phyloP scores from a whole-genome alignment of 2,113 vertebrate species.

The Brachyhypopomus gauderio region DNA sequence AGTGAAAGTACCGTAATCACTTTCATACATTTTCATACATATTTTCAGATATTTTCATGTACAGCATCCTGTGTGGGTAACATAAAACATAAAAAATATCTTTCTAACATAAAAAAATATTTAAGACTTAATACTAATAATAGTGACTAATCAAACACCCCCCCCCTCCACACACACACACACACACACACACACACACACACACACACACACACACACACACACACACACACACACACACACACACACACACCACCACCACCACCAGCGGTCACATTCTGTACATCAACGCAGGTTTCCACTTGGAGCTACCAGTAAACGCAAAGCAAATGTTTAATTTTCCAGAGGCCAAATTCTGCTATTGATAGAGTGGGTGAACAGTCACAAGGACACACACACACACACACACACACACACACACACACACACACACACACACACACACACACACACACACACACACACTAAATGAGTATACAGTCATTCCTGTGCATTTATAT shows the following conservation, averaged over 20 bases:
- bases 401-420: too few species aligned
- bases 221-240: conserved; percentile 35
- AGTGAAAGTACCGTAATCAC: not conserved
- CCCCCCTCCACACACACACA: conserved; percentile 24
- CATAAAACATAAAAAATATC: too few species aligned
- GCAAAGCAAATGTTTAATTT: conserved; percentile 72
- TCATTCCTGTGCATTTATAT: too few species aligned
- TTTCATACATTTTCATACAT: too few species aligned
- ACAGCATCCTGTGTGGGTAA: too few species aligned
- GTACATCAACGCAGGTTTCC: conserved; percentile 28
- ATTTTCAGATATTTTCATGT: too few species aligned
- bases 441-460: too few species aligned
- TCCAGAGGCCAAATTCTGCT: conserved; percentile 45
- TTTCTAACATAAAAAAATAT: too few species aligned
- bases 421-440: too few species aligned
- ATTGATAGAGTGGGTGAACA: conserved; percentile 27
- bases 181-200: conserved; percentile 34
- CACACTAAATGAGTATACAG: too few species aligned
- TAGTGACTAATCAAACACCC: conserved; percentile 26
- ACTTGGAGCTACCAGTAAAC: conserved; percentile 35
- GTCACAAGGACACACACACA: conserved; percentile 42
- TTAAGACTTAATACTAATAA: too few species aligned
- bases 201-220: conserved; percentile 34
- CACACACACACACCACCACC: conserved; percentile 13
- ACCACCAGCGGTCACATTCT: conserved; percentile 23